phyloP scores from a whole-genome alignment of 2,113 vertebrate genomes.

The Malurus cyaneus region DNA sequence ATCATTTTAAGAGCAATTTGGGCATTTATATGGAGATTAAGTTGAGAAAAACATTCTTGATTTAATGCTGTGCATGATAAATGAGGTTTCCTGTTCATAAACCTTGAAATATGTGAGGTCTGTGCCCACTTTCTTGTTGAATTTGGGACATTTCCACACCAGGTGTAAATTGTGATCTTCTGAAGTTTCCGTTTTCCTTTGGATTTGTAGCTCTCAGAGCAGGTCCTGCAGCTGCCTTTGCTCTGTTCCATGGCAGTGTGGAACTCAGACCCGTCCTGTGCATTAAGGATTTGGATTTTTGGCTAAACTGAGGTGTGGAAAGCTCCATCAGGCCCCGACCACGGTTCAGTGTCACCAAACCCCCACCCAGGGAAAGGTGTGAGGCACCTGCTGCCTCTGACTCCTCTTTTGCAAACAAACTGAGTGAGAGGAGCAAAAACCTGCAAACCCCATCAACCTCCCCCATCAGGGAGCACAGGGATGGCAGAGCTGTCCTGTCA shows the following conservation, averaged over 20 bases:
- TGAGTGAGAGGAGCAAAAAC: background rate
- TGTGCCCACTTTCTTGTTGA: background rate
- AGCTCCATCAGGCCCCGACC: background rate
- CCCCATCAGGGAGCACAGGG: background rate
- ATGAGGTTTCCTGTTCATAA: background rate
- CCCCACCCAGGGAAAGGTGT: background rate
- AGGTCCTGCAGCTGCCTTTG: fast-evolving
- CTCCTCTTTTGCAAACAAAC: background rate
- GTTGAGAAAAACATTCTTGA: background rate
- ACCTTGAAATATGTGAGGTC: background rate
- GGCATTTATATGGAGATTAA: background rate
- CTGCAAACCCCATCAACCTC: background rate
- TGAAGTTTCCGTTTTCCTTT: background rate
- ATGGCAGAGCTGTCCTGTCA: background rate
- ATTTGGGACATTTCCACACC: background rate
- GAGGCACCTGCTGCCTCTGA: background rate
- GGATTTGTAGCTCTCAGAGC: background rate
- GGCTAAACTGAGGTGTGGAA: background rate
- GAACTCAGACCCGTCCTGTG: fast-evolving
- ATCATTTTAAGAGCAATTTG: background rate
- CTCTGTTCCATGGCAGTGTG: background rate
- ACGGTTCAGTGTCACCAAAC: background rate
- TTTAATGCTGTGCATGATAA: background rate
- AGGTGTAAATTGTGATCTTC: background rate
- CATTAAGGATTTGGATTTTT: background rate